Base-by-base conservation (phyloP, 2,888 invertebrate genomes). In the Lepeophtheirus nordmannii region DNA sequence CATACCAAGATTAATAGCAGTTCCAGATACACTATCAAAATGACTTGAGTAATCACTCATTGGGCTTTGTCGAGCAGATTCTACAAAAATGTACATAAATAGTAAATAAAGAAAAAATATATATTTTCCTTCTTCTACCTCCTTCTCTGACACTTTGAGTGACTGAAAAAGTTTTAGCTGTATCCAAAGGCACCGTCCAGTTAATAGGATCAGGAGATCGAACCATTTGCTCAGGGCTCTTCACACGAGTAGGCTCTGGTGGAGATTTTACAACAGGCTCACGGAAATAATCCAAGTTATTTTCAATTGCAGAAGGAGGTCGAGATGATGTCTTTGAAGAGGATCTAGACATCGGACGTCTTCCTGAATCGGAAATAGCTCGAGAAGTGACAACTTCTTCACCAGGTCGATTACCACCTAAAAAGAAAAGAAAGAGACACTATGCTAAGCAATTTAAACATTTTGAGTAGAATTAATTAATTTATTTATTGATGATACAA, bases 161-260 rank as follows among this genome's bases (percentile, higher is more conserved):
- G 72, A 90, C 90, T 57, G 90, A 89, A 78, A 90, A 90, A 56
- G 89, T 89, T 46, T 89, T 90, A 72, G 90, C 89, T 71, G 89
- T 91, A 77, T 92, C 91, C 73, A 91, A 80, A 66, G 91, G 90
- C 68, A 91, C 90, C 63, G 90, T 91, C 91, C 91, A 92, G 78
- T 90, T 90, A 72, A 91, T 91, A 64, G 91, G 91, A 78, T 91
- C 91, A 14, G 91, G 91, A 22, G 90, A 90, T 71, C 89, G 82
- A 85, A 90, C 67, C 69, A 74, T 74, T 70, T 74, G 74, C 75
- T 91, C 91, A 1, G 91, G 91, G 12, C 90, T 90, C 77, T 91
- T 92, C 69, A 91, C 90, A 73, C 91, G 80, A 59, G 91, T 92
- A 58, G 91, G 90, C 74, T 92, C 91, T 60, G 91, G 90, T 0